A percentile compares a stretch with the other conserved stretches of the same genome.
phyloP scores from a whole-genome alignment of 2,888 invertebrate species.

The Drosophila dives region DNA sequence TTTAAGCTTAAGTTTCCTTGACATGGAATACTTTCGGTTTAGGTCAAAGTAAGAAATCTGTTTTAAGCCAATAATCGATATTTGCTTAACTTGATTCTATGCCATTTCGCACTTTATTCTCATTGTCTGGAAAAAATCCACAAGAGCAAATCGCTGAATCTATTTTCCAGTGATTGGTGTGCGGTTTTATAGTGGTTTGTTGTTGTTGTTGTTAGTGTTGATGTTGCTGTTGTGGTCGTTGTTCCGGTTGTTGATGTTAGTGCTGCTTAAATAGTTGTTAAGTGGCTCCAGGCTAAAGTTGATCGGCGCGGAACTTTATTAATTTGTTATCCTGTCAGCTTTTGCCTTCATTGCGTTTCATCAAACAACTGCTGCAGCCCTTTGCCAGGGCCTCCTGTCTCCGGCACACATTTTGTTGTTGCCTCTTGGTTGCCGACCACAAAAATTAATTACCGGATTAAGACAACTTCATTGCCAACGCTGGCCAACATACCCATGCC shows the following conservation, averaged over 20 bases:
- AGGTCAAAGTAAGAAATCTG: neutral
- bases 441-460: conserved; percentile 80
- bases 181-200: neutral
- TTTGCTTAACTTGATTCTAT: neutral
- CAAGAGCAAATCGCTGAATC: neutral
- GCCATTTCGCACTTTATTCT: neutral
- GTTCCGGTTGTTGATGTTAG: conserved; percentile 5
- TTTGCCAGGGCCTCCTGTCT: conserved; percentile 1
- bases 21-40: neutral
- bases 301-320: conserved; percentile 69
- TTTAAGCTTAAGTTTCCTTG: no score
- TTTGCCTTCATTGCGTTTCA: conserved; percentile 60
- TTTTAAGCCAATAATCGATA: neutral
- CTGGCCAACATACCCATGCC: conserved; percentile 9
- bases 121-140: neutral
- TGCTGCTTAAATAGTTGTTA: conserved; percentile 42
- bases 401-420: neutral
- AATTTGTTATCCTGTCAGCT: conserved; percentile 78
- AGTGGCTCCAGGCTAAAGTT: conserved; percentile 43
- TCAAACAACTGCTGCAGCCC: conserved; percentile 46
- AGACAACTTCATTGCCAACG: conserved; percentile 74
- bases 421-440: conserved; percentile 52
- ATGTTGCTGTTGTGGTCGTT: conserved; percentile 10
- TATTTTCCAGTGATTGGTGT: conserved; percentile 16
- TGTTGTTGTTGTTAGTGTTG: conserved; percentile 2